Percentiles rank a stretch among this genome's conserved stretches.
phyloP scores from a whole-genome alignment of 2,888 invertebrate species.

The Ennomos erosarius region DNA sequence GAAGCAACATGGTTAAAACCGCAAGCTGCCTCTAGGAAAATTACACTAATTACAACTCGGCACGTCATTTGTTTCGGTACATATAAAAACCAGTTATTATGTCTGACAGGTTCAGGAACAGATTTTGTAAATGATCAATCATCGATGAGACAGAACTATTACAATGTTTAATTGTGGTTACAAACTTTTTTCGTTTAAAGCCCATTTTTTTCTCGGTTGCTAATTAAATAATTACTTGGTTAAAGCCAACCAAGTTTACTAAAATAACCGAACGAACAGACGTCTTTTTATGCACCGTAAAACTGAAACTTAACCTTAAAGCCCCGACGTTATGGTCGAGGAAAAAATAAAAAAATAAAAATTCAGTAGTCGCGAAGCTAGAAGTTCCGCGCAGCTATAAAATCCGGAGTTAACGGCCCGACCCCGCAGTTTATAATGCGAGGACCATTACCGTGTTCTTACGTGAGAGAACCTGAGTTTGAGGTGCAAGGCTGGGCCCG shows the following conservation, averaged over 20 bases:
- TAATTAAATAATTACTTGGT: too few species aligned
- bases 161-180: too few species aligned
- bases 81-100: too few species aligned
- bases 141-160: too few species aligned
- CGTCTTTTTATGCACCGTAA: conserved; percentile 12
- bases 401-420: conserved; percentile 30
- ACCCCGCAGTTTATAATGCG: conserved; percentile 35
- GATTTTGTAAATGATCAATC: too few species aligned
- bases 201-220: too few species aligned
- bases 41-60: too few species aligned
- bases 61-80: too few species aligned
- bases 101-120: too few species aligned
- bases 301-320: conserved; percentile 16
- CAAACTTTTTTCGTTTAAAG: too few species aligned
- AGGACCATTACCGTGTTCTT: conserved; percentile 38
- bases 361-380: conserved; percentile 7
- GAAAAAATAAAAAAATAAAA: conserved; percentile 20
- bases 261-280: conserved; percentile 7
- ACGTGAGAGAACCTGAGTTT: conserved; percentile 30
- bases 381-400: conserved; percentile 27
- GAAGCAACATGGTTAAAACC: too few species aligned
- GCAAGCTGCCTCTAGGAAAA: too few species aligned
- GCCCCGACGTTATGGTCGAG: conserved; percentile 1
- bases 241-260: neutral
- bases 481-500: conserved; percentile 22